Base-by-base conservation (phyloP, 2,888 invertebrate genomes). In the Euclidia mi region DNA sequence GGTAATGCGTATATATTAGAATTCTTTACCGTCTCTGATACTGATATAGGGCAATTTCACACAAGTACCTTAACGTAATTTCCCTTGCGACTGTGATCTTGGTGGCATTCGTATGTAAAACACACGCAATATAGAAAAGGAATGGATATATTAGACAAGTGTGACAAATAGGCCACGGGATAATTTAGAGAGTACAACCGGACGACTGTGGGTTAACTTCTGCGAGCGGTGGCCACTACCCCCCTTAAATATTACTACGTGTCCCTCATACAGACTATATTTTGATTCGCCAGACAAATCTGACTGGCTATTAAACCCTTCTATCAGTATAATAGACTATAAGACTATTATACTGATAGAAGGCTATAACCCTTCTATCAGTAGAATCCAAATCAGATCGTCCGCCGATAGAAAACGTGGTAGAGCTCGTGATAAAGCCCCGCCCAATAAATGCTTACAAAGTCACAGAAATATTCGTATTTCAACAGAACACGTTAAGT, bases 191-290 rank as follows among this genome's bases (percentile, higher is more conserved):
- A 62, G 40, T 70, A 63, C 63, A 70, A 41, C 58, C 53, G 56
- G 72, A 72, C 74, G n/a, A 59, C 52, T 71, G 65, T n/a, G 67
- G 61, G 65, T 45, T 75, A 79, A 82, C 76, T 81, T 76, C 65
- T 62, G 65, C 74, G 52, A 57, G 62, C 69, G 62, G 62, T 57
- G 47, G 45, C 62, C 57, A 65, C 67, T 70, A n/a, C 70, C 34
- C 10, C 43, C 69, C 60, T 65, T 71, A 78, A 84, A 87, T 76
- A 82, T 82, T 53, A 53, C 52, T 71, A 85, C 87, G 86, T 87
- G 86, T 70, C 70, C 59, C 47, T 84, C 78, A 79, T 85, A 56
- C 41, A 40, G 25, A 52, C 56, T 64, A 50, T 65, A 60, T 42
- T 51, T 50, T 40, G 56, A 58, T 45, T 40, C 65, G 67, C 47